Evolutionary conservation across 2,797 vertebrate species (phyloP).

Genomic region (Mergus octosetaceus): DNA sequence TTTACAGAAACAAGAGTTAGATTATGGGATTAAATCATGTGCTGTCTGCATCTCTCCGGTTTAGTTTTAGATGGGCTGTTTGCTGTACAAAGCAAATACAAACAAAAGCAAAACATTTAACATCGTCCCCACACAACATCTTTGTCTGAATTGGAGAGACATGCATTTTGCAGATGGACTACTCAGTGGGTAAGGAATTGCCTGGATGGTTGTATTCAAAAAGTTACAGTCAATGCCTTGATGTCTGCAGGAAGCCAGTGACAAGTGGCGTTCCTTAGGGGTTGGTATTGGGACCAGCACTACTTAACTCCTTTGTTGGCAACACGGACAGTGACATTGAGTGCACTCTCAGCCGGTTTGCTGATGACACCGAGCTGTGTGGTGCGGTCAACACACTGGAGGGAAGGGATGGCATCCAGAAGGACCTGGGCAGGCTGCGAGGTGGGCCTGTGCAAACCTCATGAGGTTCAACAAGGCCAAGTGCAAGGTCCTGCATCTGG

Average conservation of each 20-base stretch:
- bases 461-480: background rate
- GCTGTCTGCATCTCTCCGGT: background rate
- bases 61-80: background rate
- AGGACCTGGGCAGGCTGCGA: background rate
- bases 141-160: background rate
- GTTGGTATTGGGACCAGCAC: background rate
- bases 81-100: no score
- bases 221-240: background rate
- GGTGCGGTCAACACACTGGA: background rate
- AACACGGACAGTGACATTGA: background rate
- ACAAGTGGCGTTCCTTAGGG: background rate
- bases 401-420: background rate
- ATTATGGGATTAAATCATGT: slow-evolving; percentile 2
- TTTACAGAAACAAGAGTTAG: slow-evolving; percentile 36
- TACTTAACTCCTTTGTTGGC: background rate
- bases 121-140: background rate
- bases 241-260: background rate
- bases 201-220: background rate
- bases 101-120: background rate
- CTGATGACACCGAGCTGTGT: background rate
- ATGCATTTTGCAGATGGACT: background rate
- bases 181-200: background rate
- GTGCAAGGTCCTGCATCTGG: background rate
- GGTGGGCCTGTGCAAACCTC: background rate
- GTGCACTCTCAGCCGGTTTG: background rate